Evolutionary conservation across 1,140 invertebrate genomes (phyloP).

Genomic region (Zaprionus taronus): DNA sequence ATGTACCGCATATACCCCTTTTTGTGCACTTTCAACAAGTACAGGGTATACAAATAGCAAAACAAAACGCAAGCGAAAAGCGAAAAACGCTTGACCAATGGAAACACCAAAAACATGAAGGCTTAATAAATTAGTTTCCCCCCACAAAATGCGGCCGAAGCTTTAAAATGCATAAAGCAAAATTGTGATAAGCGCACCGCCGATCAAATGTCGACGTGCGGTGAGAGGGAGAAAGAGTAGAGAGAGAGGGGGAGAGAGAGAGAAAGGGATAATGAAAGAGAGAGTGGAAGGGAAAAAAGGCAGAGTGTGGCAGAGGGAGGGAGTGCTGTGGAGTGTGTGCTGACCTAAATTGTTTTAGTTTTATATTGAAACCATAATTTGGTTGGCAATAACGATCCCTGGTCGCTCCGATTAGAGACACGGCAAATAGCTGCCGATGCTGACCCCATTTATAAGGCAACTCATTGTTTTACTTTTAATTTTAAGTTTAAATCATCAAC

Average conservation of each 20-base stretch:
- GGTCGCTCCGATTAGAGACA: neutral
- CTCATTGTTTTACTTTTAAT: neutral
- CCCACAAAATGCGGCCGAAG: slow-evolving; percentile 29
- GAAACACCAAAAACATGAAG: slow-evolving; percentile 41
- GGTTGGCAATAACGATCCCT: slow-evolving; percentile 10
- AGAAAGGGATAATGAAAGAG: neutral
- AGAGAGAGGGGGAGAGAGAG: neutral
- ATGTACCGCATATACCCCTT: neutral
- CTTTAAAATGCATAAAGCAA: slow-evolving; percentile 37
- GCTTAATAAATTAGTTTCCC: slow-evolving; percentile 52
- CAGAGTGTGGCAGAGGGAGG: neutral
- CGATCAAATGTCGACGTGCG: neutral
- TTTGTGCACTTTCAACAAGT: neutral
- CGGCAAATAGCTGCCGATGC: neutral
- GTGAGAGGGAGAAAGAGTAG: neutral
- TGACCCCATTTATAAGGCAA: neutral
- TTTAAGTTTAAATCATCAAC: neutral
- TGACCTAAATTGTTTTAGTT: slow-evolving; percentile 25
- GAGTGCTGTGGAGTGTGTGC: neutral
- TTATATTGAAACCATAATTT: slow-evolving; percentile 24
- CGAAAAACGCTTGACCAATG: slow-evolving; percentile 43
- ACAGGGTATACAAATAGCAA: neutral
- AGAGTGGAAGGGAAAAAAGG: neutral
- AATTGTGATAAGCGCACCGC: slow-evolving; percentile 17
- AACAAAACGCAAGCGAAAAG: slow-evolving; percentile 7